phyloP scores from a whole-genome alignment of 2,797 vertebrate genomes.

The Acomys russatus region DNA sequence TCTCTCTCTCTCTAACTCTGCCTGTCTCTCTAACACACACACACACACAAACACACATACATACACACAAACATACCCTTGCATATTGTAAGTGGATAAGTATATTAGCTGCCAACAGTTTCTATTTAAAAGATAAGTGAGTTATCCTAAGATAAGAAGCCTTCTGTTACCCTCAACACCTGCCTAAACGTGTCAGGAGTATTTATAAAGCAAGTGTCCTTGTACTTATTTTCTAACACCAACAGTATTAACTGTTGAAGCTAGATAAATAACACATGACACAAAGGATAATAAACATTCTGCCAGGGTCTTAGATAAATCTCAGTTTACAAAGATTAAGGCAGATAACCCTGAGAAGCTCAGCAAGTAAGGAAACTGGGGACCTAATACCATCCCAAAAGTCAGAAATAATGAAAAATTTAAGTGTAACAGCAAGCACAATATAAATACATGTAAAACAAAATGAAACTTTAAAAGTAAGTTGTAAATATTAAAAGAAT shows the following conservation, averaged over 20 bases:
- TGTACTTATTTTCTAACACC: slow-evolving; percentile 83
- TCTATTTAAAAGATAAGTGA: slow-evolving; percentile 79
- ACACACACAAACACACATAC: slow-evolving; percentile 1
- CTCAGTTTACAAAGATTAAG: slow-evolving; percentile 87
- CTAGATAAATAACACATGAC: slow-evolving; percentile 88
- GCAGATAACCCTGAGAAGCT: slow-evolving; percentile 78
- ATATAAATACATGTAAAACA: slow-evolving; percentile 83
- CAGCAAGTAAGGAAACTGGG: slow-evolving; percentile 80
- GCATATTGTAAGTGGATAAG: slow-evolving; percentile 48
- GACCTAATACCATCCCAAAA: slow-evolving; percentile 76
- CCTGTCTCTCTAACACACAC: background rate
- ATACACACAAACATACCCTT: slow-evolving; percentile 34
- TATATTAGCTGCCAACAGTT: slow-evolving; percentile 69
- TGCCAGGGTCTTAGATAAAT: slow-evolving; percentile 77
- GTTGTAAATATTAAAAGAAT: slow-evolving; percentile 75
- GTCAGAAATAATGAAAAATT: slow-evolving; percentile 80
- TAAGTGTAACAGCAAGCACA: background rate
- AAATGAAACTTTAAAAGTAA: slow-evolving; percentile 38
- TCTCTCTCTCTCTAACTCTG: background rate
- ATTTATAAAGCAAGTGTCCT: slow-evolving; percentile 65
- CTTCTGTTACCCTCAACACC: slow-evolving; percentile 77
- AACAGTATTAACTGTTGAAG: slow-evolving; percentile 83
- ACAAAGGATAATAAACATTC: slow-evolving; percentile 85
- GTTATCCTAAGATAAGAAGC: slow-evolving; percentile 78
- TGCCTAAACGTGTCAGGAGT: slow-evolving; percentile 82